These are phyloP conservation scores for Vulpes vulpes DNA, from an alignment of 2,113 vertebrate genomes.

Conservation along the genomic window DNA sequence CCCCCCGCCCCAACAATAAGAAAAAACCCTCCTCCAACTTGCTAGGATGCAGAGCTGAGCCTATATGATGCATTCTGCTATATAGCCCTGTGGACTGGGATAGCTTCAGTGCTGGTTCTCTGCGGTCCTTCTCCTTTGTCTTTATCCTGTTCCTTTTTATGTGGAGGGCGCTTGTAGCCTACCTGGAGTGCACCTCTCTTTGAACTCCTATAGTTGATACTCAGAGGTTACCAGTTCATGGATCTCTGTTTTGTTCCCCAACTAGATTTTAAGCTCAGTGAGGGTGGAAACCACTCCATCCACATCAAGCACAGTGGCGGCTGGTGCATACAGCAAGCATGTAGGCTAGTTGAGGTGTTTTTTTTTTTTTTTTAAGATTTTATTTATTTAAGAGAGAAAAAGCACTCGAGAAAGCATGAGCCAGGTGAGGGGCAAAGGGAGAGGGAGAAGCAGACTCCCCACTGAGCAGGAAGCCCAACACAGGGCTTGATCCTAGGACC, in stretches of 20 bases:
- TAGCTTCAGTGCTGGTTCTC: not conserved
- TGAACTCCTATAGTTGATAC: not conserved
- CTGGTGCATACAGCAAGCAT: not conserved
- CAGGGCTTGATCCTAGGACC: too few relatives aligned
- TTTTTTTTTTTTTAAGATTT: constrained; percentile 7
- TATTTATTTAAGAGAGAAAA: not conserved
- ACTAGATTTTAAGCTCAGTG: not conserved
- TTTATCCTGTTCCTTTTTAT: not conserved
- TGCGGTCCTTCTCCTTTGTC: not conserved
- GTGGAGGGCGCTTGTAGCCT: not conserved
- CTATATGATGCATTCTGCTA: not conserved
- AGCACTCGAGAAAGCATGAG: not conserved
- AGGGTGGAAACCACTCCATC: not conserved
- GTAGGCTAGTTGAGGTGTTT: not conserved
- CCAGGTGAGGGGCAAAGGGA: too few relatives aligned
- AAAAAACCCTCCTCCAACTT: not conserved
- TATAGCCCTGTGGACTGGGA: too few relatives aligned
- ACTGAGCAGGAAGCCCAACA: not conserved
- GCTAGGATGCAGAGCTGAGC: not conserved
- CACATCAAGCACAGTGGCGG: not conserved
- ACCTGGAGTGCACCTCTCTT: not conserved
- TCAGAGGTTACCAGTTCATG: not conserved
- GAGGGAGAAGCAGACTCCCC: not conserved
- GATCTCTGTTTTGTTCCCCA: not conserved
- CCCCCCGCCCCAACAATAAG: too few relatives aligned